Evolutionary conservation across 2,888 invertebrate genomes (phyloP).

Genomic region (Coelinius sp.): DNA sequence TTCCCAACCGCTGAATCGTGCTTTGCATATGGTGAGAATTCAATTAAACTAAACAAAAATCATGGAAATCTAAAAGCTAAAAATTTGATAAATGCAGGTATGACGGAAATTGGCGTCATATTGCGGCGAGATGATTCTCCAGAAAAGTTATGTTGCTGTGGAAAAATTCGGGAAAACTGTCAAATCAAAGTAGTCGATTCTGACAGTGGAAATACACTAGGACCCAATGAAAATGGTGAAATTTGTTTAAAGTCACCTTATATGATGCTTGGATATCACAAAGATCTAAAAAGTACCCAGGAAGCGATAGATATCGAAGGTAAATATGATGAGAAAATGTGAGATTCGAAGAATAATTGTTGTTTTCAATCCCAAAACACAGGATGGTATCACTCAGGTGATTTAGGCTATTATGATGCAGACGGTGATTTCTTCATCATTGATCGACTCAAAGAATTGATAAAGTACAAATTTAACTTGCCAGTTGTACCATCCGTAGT

Average conservation of each 20-base stretch:
- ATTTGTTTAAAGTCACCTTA: slow-evolving; percentile 43
- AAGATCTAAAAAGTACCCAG: slow-evolving; percentile 46
- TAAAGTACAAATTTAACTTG: slow-evolving; percentile 53
- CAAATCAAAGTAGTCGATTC: slow-evolving; percentile 53
- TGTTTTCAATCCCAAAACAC: neutral
- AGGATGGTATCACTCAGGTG: slow-evolving; percentile 60
- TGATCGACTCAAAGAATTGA: slow-evolving; percentile 58
- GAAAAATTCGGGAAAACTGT: slow-evolving; percentile 45
- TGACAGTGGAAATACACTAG: slow-evolving; percentile 42
- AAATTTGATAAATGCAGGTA: slow-evolving; percentile 48
- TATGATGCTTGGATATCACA: slow-evolving; percentile 51
- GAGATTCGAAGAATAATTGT: neutral
- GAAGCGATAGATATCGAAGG: slow-evolving; percentile 50
- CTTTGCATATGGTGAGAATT: slow-evolving; percentile 52
- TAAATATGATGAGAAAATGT: neutral
- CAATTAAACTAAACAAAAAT: neutral
- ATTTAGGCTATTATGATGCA: slow-evolving; percentile 57
- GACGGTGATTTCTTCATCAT: slow-evolving; percentile 56
- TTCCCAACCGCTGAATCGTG: slow-evolving; percentile 49
- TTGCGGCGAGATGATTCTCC: slow-evolving; percentile 33
- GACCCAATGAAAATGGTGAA: slow-evolving; percentile 51
- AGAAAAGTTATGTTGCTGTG: slow-evolving; percentile 53
- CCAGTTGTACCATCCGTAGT: slow-evolving; percentile 56
- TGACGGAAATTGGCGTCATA: slow-evolving; percentile 56
- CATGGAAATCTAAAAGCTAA: neutral